phyloP scores from a whole-genome alignment of 2,113 vertebrate genomes.

The Fregata magnificens region DNA sequence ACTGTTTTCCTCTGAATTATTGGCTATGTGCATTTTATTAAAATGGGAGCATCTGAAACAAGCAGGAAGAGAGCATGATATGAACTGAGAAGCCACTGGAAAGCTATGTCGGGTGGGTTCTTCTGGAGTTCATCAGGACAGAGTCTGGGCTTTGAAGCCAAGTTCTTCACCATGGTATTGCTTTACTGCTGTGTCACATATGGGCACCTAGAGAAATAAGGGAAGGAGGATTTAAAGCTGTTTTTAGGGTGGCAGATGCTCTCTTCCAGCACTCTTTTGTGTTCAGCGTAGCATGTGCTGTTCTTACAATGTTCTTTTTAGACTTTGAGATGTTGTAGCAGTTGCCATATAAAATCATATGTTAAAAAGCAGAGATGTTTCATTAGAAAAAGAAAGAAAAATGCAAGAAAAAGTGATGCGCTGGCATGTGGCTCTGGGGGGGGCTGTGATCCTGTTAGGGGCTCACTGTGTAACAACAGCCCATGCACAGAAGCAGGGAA shows the following conservation, averaged over 20 bases:
- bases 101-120: background rate
- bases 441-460: background rate
- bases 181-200: background rate
- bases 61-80: background rate
- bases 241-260: background rate
- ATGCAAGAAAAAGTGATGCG: background rate
- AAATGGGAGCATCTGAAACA: background rate
- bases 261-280: background rate
- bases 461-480: background rate
- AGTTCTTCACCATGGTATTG: background rate
- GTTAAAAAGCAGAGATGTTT: background rate
- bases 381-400: background rate
- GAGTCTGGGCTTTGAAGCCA: background rate
- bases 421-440: background rate
- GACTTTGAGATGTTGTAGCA: background rate
- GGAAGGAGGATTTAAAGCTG: background rate
- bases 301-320: background rate
- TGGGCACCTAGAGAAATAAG: background rate
- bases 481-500: accelerated
- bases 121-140: background rate
- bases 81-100: background rate
- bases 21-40: background rate
- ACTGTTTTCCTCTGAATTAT: background rate
- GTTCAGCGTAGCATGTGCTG: background rate
- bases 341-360: background rate